A percentile compares a stretch with the other conserved stretches of the same genome.
These are phyloP conservation scores for Alaudala cheleensis DNA, from an alignment of 2,113 vertebrate species.

Conservation along the genomic window DNA sequence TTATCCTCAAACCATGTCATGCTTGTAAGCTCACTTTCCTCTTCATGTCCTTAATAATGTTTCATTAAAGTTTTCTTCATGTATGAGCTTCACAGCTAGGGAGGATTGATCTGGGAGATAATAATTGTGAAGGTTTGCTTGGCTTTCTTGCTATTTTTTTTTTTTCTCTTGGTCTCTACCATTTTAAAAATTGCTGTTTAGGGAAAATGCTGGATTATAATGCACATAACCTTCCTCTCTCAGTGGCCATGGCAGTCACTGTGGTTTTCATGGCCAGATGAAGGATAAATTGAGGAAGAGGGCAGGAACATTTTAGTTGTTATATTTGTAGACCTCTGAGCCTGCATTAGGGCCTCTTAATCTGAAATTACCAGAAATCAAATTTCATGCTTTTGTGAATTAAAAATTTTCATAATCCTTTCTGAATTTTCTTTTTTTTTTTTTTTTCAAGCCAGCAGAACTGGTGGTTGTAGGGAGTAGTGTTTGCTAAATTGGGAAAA, in stretches of 20 bases:
- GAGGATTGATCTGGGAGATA: background rate
- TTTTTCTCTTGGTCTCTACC: background rate
- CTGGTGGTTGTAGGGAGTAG: background rate
- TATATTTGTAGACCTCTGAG: background rate
- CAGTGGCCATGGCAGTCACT: rapidly evolving
- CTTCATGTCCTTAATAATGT: background rate
- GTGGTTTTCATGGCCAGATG: background rate
- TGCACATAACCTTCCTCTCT: background rate
- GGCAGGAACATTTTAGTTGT: background rate
- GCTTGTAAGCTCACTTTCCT: background rate
- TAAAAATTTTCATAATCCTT: background rate
- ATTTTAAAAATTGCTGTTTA: background rate
- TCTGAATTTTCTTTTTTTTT: background rate
- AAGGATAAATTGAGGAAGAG: background rate
- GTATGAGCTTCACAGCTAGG: background rate
- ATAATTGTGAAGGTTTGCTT: background rate
- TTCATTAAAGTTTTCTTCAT: background rate
- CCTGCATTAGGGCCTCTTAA: background rate
- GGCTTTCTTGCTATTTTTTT: background rate
- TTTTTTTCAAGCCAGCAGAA: background rate
- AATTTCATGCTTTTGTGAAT: background rate
- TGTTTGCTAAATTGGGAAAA: background rate
- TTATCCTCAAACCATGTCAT: background rate
- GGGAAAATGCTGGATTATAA: rapidly evolving
- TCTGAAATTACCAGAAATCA: background rate